phyloP scores from a whole-genome alignment of 2,113 vertebrate genomes.

The Platichthys stellatus region DNA sequence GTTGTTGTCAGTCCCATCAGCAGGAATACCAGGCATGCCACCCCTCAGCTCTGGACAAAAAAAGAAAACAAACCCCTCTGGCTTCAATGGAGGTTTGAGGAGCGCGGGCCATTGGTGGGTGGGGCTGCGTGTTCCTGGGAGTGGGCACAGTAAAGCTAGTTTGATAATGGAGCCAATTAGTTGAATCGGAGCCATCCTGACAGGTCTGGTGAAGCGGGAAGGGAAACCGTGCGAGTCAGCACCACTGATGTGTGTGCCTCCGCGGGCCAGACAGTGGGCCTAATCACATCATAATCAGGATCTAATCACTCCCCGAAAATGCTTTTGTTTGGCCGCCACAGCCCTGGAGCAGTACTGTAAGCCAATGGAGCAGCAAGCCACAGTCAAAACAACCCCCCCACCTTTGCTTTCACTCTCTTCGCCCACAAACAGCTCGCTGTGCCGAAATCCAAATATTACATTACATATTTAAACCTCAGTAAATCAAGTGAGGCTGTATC shows the following conservation, averaged over 20 bases:
- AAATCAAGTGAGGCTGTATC: too few relatives aligned
- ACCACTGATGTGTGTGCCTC: conserved; percentile 41
- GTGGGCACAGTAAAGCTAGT: conserved; percentile 54
- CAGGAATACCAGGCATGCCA: conserved; percentile 63
- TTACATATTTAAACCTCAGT: too few relatives aligned
- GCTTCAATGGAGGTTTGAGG: conserved; percentile 53
- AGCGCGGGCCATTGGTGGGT: conserved; percentile 15
- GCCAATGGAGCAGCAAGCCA: conserved; percentile 24
- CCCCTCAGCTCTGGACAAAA: conserved; percentile 46
- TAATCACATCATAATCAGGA: conserved; percentile 76
- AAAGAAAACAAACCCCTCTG: conserved; percentile 35
- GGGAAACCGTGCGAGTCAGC: conserved; percentile 71
- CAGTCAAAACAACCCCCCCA: conserved; percentile 51
- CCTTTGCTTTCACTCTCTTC: background rate
- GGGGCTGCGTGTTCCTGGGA: conserved; percentile 15
- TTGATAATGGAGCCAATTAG: conserved; percentile 74
- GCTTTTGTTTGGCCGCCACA: conserved; percentile 64
- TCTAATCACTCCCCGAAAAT: conserved; percentile 70
- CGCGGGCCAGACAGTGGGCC: conserved; percentile 57
- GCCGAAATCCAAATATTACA: background rate
- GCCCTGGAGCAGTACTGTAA: conserved; percentile 44
- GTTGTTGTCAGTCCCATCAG: background rate
- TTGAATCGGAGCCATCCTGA: conserved; percentile 70
- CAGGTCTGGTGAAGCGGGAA: conserved; percentile 75
- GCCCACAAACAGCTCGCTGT: background rate